A percentile compares a stretch with the other conserved stretches of the same genome.
Evolutionary conservation across 2,113 vertebrate species (phyloP).

Genomic region (Oncorhynchus clarkii): DNA sequence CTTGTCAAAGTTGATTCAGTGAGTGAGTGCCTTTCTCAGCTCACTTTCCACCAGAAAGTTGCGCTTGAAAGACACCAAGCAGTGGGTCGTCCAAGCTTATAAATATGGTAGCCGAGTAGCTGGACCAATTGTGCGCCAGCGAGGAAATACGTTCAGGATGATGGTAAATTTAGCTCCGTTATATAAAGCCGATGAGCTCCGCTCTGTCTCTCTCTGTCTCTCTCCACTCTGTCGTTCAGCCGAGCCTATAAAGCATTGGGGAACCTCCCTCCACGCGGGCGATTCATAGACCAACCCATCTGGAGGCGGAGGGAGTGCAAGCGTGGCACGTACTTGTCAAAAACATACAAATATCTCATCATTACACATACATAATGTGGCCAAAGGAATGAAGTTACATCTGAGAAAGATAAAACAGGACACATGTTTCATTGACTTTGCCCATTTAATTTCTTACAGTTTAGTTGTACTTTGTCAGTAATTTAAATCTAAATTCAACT

Average conservation of each 20-base stretch:
- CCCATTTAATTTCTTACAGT: no score
- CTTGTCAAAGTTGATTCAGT: slow-evolving; percentile 36
- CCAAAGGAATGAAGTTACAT: not conserved
- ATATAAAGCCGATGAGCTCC: slow-evolving; percentile 73
- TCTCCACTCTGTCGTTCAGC: slow-evolving; percentile 33
- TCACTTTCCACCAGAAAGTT: slow-evolving; percentile 38
- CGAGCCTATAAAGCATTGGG: slow-evolving; percentile 54
- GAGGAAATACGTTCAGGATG: slow-evolving; percentile 86
- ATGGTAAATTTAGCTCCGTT: slow-evolving; percentile 86
- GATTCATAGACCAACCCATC: slow-evolving; percentile 21
- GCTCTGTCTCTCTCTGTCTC: slow-evolving; percentile 28
- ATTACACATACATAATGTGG: not conserved
- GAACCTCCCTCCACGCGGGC: slow-evolving; percentile 31
- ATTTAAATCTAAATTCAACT: not conserved
- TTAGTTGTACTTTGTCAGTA: no score
- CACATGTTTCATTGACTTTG: no score
- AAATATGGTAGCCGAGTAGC: slow-evolving; percentile 52
- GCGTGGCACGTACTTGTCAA: not conserved
- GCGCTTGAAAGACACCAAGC: slow-evolving; percentile 59
- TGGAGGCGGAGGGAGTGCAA: not conserved
- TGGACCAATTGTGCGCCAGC: slow-evolving; percentile 81
- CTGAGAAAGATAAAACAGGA: not conserved
- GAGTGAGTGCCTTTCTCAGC: not conserved
- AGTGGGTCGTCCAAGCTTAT: slow-evolving; percentile 74
- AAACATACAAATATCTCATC: not conserved